Evolutionary conservation across 2,113 vertebrate genomes (phyloP).

Genomic region (Numida meleagris): DNA sequence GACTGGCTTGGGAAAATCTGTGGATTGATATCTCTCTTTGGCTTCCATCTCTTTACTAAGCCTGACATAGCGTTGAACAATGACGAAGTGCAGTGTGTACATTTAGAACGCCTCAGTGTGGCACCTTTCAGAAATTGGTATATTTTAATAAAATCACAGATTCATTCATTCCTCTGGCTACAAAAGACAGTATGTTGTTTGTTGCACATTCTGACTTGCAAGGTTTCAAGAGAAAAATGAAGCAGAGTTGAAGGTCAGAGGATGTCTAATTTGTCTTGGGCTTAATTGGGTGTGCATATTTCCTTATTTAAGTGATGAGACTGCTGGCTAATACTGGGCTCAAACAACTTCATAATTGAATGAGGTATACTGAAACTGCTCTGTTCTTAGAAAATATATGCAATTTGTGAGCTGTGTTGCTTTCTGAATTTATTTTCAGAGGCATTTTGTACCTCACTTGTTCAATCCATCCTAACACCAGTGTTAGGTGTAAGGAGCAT

Average conservation of each 20-base stretch:
- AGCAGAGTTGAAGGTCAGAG: not conserved
- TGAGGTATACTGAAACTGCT: not conserved
- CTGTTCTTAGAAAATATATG: not conserved
- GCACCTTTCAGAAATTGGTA: accelerated
- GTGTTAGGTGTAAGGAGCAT: not conserved
- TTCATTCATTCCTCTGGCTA: not conserved
- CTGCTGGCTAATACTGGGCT: not conserved
- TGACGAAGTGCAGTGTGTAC: not conserved
- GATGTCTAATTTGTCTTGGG: not conserved
- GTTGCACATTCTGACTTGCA: not conserved
- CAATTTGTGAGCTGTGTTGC: not conserved
- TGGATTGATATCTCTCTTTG: not conserved
- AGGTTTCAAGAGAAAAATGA: not conserved
- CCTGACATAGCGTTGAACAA: not conserved
- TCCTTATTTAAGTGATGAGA: not conserved
- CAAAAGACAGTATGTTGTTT: not conserved
- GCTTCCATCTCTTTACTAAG: not conserved
- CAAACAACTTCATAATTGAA: not conserved
- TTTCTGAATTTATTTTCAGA: not conserved
- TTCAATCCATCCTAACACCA: not conserved
- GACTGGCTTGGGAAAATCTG: too few species aligned
- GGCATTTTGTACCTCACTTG: not conserved
- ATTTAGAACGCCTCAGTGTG: not conserved
- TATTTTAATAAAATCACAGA: not conserved
- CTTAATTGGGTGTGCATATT: not conserved